Conservation (phyloP, 92 coral and sea anemone species). For the Heteractis magnifica region DNA sequence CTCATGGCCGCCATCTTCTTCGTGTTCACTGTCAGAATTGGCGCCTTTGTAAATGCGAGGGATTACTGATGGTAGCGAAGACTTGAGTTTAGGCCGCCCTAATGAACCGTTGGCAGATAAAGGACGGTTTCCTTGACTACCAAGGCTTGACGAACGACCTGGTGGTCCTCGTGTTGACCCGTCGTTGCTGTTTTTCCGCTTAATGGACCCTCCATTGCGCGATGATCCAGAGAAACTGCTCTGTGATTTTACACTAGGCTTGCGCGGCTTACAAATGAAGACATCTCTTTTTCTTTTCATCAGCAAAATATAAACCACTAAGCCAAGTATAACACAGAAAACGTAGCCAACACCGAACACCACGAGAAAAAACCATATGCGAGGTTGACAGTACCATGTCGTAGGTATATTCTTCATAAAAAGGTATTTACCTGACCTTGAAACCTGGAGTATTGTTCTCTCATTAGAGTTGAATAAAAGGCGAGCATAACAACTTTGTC, state of each 20-base stretch:
- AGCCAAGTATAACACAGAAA: constrained; percentile 26
- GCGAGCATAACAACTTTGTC: constrained; percentile 56
- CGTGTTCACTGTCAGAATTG: constrained; percentile 5
- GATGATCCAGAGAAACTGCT: constrained; percentile 20
- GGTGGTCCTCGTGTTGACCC: constrained; percentile 54
- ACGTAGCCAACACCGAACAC: constrained; percentile 69
- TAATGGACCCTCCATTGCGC: constrained; percentile 22
- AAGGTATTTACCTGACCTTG: constrained; percentile 29
- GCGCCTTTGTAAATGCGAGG: constrained; percentile 56
- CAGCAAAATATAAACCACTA: constrained; percentile 46
- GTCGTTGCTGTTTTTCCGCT: constrained; percentile 2
- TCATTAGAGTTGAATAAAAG: constrained; percentile 74
- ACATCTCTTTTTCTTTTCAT: constrained; percentile 36
- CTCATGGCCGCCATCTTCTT: neutral
- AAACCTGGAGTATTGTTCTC: constrained; percentile 60
- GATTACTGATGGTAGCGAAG: constrained; percentile 50
- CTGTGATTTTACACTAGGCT: constrained; percentile 31
- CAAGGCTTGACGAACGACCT: constrained; percentile 61
- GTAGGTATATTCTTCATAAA: constrained; percentile 45
- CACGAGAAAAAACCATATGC: constrained; percentile 78
- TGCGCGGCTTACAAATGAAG: constrained; percentile 4
- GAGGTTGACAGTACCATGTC: constrained; percentile 77
- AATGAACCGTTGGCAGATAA: constrained; percentile 32
- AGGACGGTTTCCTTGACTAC: constrained; percentile 52
- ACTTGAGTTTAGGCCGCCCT: neutral